Base-by-base conservation (phyloP, 2,113 vertebrate genomes). In the Cyprinodon tularosa region DNA sequence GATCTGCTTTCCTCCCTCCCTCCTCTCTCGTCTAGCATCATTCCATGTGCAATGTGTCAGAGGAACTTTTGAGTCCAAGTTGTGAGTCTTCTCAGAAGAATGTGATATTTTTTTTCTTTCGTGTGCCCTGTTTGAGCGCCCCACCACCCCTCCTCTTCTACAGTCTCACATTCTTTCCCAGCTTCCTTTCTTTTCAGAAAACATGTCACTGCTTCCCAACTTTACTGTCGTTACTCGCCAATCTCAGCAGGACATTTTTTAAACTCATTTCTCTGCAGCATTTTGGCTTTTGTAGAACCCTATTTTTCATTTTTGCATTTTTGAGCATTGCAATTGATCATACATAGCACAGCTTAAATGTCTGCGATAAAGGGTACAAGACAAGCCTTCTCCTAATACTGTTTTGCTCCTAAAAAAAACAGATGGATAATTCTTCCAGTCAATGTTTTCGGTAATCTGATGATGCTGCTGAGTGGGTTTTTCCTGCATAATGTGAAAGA, bases 21-120 rank as follows among this genome's bases (percentile, higher is more conserved):
- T 76, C 68, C 66, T 66, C 84, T 90, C 84, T 83, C 77, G 4
- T 87, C 82, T 90, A 81, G 78, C 84, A 88, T 86, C 89, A 91
- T 92, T 91, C 89, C 88, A 90, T 84, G 85, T 42, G 70, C 84
- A 82, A 88, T 93, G 88, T 93, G 91, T 94, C 91, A 92, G 83
- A 83, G 77, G 50, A 70, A 89, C 85, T 93, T 91, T 88, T 74
- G 78, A 84, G 90, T 93, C 94, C 94, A 94, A 94, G 90, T 88
- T 82, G 86, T 95, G 94, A 94, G 89, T 92, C 94, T 92, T 89
- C 88, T 68, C 84, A 22, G 85, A 95, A 94, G 94, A 95, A 94
- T 95, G 93, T 93, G 91, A 89, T 20, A 9, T 57, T 57, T 57
- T 53, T 57, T n/a, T 6, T n/a, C 50, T 57, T 73, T 57, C 81